Percentiles rank a stretch among this genome's conserved stretches.
Evolutionary conservation across 1,140 invertebrate species (phyloP).

Genomic region (Ctenoplectra terminalis): DNA sequence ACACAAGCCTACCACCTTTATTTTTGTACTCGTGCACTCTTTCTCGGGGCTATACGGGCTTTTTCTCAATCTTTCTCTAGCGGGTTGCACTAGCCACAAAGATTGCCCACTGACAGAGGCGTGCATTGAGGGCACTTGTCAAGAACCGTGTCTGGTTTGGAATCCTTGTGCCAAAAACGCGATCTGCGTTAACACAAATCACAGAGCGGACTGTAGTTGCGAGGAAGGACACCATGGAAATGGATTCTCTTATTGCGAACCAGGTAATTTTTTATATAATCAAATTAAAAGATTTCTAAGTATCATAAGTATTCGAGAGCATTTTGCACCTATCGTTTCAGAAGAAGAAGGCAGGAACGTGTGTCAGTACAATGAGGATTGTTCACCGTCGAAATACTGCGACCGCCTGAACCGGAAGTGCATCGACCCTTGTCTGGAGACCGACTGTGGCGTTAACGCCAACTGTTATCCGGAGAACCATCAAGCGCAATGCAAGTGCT

Average conservation of each 20-base stretch:
- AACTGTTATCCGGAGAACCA: conserved; percentile 91
- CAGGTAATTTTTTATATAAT: conserved; percentile 85
- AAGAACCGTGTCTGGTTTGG: conserved; percentile 91
- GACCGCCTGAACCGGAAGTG: conserved; percentile 92
- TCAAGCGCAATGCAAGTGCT: conserved; percentile 90
- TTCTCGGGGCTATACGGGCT: conserved; percentile 81
- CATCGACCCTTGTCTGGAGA: conserved; percentile 91
- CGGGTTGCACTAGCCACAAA: conserved; percentile 90
- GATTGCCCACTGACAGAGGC: conserved; percentile 92
- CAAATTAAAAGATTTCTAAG: too few relatives aligned
- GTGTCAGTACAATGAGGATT: conserved; percentile 95
- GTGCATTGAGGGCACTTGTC: conserved; percentile 91
- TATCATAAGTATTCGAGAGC: neutral
- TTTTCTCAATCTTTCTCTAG: conserved; percentile 84
- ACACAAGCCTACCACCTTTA: conserved; percentile 27
- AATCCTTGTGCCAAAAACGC: conserved; percentile 93
- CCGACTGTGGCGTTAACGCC: conserved; percentile 93
- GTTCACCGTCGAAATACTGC: conserved; percentile 91
- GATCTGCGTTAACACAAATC: conserved; percentile 94
- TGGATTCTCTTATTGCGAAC: conserved; percentile 90
- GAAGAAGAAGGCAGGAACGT: conserved; percentile 87
- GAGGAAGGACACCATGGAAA: conserved; percentile 93
- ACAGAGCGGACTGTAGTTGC: conserved; percentile 93
- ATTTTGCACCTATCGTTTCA: conserved; percentile 74
- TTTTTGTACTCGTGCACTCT: conserved; percentile 72